Evolutionary conservation across 2,888 invertebrate species (phyloP), one percentile per base, ranked within the genome.

Genomic region (Macrophya alboannulata): DNA sequence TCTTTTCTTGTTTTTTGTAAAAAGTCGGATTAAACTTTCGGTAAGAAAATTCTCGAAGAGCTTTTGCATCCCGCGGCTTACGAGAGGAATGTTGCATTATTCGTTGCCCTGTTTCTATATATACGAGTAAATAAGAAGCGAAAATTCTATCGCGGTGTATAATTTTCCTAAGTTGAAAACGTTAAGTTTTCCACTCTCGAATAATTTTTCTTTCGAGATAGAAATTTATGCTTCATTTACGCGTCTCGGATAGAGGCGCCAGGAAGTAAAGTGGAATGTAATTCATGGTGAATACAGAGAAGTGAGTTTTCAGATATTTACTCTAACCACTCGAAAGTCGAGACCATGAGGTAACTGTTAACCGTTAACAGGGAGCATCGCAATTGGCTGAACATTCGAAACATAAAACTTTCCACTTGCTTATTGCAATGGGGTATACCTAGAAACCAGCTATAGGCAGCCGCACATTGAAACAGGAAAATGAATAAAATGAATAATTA

Each of bases 151-250:
- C n/a, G n/a, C n/a, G n/a, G n/a, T n/a, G 21, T 74, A 37, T 62
- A 51, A 43, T 37, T 76, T 37, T 40, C 40, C 40, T 40, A 40
- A 62, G 62, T 81, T 62, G 48, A 62, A 62, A 74, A 81, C 43
- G 62, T 62, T 59, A 43, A 81, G 81, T 81, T 62, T 81, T 81
- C 81, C 81, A 81, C 81, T 79, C 59, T n/a, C 55, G n/a, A 40
- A 55, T 55, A 55, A 79, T 79, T 79, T 40, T 55, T 37, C 12
- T 3, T 31, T 31, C n/a, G 37, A n/a, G 74, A 48, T 17, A 1
- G 1, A 21, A 59, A 62, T 81, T 81, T 81, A 59, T 59, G 81
- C 81, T 81, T 81, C 59, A 81, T 81, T 81, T 81, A 21, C 62
- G 62, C 62, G 59, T 25, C 51, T 55, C 37, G 31, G 45, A n/a